A percentile compares a stretch with the other conserved stretches of the same genome.
phyloP scores from a whole-genome alignment of 2,113 vertebrate genomes.

The Corythornis madagascariensis region DNA sequence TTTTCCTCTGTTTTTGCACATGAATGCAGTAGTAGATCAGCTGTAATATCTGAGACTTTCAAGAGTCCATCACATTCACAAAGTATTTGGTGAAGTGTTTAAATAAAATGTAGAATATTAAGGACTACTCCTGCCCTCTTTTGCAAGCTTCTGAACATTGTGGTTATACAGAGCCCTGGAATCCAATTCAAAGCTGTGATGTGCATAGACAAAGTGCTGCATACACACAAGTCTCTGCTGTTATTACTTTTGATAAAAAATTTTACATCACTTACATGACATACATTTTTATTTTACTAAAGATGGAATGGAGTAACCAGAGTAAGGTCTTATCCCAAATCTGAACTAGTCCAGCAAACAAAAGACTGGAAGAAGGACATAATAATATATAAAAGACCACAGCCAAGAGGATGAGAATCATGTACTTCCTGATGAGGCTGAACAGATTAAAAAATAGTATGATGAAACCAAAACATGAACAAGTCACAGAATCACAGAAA shows the following conservation, averaged over 20 bases:
- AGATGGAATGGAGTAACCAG: background rate
- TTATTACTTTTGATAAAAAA: background rate
- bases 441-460: background rate
- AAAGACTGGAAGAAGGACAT: background rate
- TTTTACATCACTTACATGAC: background rate
- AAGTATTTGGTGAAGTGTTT: background rate
- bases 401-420: background rate
- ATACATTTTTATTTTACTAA: background rate
- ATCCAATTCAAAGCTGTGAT: background rate
- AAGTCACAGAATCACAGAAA: background rate
- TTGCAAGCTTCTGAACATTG: background rate
- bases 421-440: background rate
- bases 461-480: background rate
- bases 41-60: background rate
- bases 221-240: background rate
- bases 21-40: background rate
- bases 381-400: background rate
- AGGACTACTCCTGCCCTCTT: background rate
- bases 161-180: background rate
- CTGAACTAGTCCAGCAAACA: background rate
- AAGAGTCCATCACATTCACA: background rate
- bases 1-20: background rate
- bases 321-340: background rate
- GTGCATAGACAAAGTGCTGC: background rate
- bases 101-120: background rate